phyloP scores from a whole-genome alignment of 2,113 vertebrate genomes.

The Mustela nigripes region DNA sequence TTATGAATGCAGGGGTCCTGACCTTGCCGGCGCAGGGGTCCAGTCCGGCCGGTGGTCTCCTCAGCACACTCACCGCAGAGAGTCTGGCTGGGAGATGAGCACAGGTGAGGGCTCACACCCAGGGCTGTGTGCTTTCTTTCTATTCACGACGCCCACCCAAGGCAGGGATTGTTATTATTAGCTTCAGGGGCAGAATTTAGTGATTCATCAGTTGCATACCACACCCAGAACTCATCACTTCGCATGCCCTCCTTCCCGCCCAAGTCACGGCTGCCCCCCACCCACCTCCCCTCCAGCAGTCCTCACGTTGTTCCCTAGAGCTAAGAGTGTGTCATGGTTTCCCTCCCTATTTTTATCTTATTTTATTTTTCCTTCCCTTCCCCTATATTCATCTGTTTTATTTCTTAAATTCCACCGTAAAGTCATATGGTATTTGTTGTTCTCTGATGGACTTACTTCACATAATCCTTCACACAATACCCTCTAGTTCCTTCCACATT shows the following conservation, averaged over 20 bases:
- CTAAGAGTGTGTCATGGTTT: neutral
- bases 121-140: neutral
- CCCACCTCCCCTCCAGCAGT: neutral
- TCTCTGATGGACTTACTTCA: too few species aligned
- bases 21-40: neutral
- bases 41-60: neutral
- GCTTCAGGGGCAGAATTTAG: too few species aligned
- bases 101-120: neutral
- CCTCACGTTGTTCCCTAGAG: neutral
- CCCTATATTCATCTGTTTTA: neutral
- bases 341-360: neutral
- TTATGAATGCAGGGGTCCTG: neutral
- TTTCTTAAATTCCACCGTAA: too few species aligned
- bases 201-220: neutral
- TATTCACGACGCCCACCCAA: neutral
- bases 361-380: neutral
- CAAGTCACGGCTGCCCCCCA: neutral
- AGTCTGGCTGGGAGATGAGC: neutral
- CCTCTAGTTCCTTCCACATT: too few species aligned
- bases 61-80: neutral
- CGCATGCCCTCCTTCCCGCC: neutral
- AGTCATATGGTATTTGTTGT: too few species aligned
- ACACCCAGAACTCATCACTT: neutral
- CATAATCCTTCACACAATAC: too few species aligned
- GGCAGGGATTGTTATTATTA: too few species aligned